Evolutionary conservation across 2,797 vertebrate species (phyloP), one percentile per base, ranked within the genome.

Genomic region (Distichodus sexfasciatus): DNA sequence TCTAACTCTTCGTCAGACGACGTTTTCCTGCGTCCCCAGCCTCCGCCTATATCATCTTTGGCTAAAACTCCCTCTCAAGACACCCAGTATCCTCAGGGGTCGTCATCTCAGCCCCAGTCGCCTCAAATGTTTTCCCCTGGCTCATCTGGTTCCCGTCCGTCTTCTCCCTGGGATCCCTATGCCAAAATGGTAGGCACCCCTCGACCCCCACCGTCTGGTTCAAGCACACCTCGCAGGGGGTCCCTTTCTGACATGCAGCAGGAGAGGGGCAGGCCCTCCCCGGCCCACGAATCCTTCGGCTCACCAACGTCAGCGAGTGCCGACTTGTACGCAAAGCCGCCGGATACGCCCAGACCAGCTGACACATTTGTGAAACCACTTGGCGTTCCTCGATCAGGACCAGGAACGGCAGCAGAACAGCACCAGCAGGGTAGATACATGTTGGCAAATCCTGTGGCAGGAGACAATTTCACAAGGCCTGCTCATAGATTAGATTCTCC

Each of bases 121-220:
- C 93, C 94, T 1, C 95, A 94, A 67, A 88, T 94, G 80, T 94
- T 94, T 79, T 89, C 93, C 17, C 85, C 93, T 2, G 86, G 86
- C 35, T 79, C 80, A 9, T 84, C 90, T 28, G 87, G 61, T 77
- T 84, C 93, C 3, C 90, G 93, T 28, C 94, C 96, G 6, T 89
- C 92, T 11, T 98, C 96, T n/a, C 96, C 97, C 0, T 83, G 94
- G 90, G 97, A 98, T 81, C 93, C 95, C 0, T 98, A 96, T 21
- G 86, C 85, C 55, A 98, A 96, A 83, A 91, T 94, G 84, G 91
- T 87, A 17, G 96, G 95, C 24, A 95, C 95, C 9, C 94, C 96
- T 15, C 87, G 96, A 19, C 94, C 95, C 1, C 72, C 87, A 12
- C 76, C 93, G 0, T 82, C 77, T 1, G 88, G 83, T 48, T 89